A percentile compares a stretch with the other conserved stretches of the same genome.
Evolutionary conservation across 1,140 invertebrate species (phyloP).

Genomic region (Tribolium castaneum): DNA sequence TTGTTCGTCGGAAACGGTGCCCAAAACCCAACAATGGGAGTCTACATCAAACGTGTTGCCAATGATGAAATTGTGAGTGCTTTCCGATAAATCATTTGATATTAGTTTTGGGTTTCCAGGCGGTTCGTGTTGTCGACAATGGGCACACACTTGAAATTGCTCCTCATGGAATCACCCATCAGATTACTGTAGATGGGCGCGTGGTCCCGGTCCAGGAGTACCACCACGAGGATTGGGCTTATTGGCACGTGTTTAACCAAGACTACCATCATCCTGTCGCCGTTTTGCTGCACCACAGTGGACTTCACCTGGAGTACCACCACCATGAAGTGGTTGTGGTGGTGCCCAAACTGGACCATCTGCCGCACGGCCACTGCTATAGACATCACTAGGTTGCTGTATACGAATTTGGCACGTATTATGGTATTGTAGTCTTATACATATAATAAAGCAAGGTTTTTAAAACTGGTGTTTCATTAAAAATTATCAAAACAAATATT

Average conservation of each 20-base stretch:
- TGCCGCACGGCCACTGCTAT: slow-evolving; percentile 14
- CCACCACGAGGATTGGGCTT: slow-evolving; percentile 40
- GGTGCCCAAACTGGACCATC: slow-evolving; percentile 41
- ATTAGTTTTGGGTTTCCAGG: slow-evolving; percentile 18
- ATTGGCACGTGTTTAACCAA: slow-evolving; percentile 17
- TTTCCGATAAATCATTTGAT: not conserved
- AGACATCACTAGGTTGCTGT: not conserved
- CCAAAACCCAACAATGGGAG: slow-evolving; percentile 38
- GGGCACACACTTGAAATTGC: slow-evolving; percentile 43
- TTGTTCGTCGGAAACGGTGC: slow-evolving; percentile 44
- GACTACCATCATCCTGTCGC: slow-evolving; percentile 6
- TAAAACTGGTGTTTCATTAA: not conserved
- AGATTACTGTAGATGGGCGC: slow-evolving; percentile 46
- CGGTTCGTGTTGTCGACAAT: slow-evolving; percentile 45
- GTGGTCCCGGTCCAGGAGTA: not conserved
- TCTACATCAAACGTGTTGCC: slow-evolving; percentile 46
- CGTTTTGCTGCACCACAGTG: slow-evolving; percentile 35
- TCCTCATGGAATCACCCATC: slow-evolving; percentile 42
- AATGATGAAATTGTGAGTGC: slow-evolving; percentile 42
- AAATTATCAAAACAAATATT: no score
- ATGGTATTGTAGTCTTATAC: not conserved
- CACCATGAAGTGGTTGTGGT: slow-evolving; percentile 30
- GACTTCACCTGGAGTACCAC: slow-evolving; percentile 45
- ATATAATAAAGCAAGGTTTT: not conserved
- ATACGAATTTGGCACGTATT: not conserved